Evolutionary conservation across 2,113 vertebrate species (phyloP), one percentile per base, ranked within the genome.

Genomic region (Pterocles burchelli): DNA sequence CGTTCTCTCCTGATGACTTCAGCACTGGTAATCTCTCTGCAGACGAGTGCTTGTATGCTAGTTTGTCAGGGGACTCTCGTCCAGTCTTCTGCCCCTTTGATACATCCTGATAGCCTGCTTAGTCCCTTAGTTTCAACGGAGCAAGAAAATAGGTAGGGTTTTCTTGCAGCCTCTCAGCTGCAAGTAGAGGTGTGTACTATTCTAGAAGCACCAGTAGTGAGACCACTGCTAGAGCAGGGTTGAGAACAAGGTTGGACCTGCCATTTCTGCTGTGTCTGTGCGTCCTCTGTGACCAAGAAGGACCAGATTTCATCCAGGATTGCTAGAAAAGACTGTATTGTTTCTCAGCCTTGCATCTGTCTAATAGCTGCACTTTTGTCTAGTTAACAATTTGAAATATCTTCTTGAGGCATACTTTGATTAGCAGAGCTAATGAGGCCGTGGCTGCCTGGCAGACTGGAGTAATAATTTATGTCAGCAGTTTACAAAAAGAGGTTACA

Each of bases 341-440:
- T 93, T 88, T 88, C 67, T 86, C 34, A 93, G 71, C 34, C 55
- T 52, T 29, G 14, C 46, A 46, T 73, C 25, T 79, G 24, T 25
- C 75, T 93, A 21, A 52, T 80, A 59, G 48, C 59, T 80, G 48
- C 51, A 63, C 72, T 88, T 91, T 66, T 74, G 59, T 83, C 87
- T 77, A 24, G 71, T 77, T 95, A 89, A 85, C 66, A 85, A 33
- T 85, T 82, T 78, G 54, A 83, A 91, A 41, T 61, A 41, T 34
- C 41, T 85, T 96, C 87, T 77, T 52, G 63, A 95, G 71, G 82
- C 72, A 57, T 68, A 48, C 46, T 93, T 96, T 80, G 93, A 91
- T 95, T 90, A 91, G 88, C 78, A 94, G 81, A 85, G 52, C 89
- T 95, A 81, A 92, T 57, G 91, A 95, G 70, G 62, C 79, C 81